Evolutionary conservation across 2,888 invertebrate species (phyloP).

Genomic region (Charanyca ferruginea): DNA sequence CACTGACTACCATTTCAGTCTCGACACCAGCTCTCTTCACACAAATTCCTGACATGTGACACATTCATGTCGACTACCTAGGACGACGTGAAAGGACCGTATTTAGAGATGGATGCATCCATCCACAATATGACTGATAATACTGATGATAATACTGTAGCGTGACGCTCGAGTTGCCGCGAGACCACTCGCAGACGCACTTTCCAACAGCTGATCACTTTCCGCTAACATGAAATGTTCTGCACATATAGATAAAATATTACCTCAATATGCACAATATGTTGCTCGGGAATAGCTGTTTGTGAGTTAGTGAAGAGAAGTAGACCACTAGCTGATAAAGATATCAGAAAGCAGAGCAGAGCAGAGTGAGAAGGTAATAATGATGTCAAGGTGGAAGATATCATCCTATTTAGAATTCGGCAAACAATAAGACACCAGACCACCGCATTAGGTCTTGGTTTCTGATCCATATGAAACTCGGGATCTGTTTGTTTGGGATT

Average conservation of each 20-base stretch:
- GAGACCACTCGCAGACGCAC: conserved; percentile 27
- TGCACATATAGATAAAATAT: conserved; percentile 8
- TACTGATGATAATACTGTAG: conserved; percentile 6
- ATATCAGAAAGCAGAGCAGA: too few species aligned
- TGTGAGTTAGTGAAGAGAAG: background rate
- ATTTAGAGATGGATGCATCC: conserved; percentile 6
- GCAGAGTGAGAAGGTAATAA: background rate
- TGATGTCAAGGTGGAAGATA: background rate
- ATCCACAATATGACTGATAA: conserved; percentile 25
- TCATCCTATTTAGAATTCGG: background rate
- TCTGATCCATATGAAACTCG: background rate
- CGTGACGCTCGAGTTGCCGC: conserved; percentile 21
- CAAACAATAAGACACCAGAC: background rate
- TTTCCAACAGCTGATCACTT: conserved; percentile 47
- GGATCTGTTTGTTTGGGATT: conserved; percentile 5
- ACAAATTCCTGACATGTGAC: background rate
- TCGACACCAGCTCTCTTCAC: background rate
- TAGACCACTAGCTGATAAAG: conserved; percentile 1
- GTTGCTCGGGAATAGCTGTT: too few species aligned
- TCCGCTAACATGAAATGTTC: conserved; percentile 14
- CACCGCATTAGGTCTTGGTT: background rate
- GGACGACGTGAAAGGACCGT: conserved; percentile 13
- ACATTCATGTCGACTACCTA: background rate
- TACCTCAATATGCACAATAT: too few species aligned
- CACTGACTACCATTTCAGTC: background rate